Base-by-base conservation (phyloP, 1,140 invertebrate genomes). In the Coboldia fuscipes region DNA sequence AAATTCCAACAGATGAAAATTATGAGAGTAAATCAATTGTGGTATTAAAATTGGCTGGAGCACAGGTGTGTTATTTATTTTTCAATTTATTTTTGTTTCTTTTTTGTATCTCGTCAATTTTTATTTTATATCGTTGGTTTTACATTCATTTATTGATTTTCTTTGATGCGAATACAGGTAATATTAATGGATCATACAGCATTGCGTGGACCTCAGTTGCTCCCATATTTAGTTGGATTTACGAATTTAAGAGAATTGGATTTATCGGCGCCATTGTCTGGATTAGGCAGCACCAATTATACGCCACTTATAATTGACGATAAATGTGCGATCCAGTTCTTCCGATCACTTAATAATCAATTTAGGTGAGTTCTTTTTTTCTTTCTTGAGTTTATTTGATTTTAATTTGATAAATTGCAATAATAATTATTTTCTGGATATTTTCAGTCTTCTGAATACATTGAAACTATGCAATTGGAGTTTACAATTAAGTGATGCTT, bases 211-310 rank as follows among this genome's bases (percentile, higher is more conserved):
- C 60, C 62, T 1, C 53, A 62, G 23, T 36, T 66, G 3, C 39
- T 66, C 6, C 58, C 60, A 2, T 61, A 62, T 43, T 47, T 65
- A 9, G 47, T 54, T 0, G 58, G 59, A 9, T 62, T 65, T 40
- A 57, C 57, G 3, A 53, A 53, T 8, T 46, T 66, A 8, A 57
- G 60, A 38, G 62, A 66, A 39, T 45, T 65, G 1, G 61, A 65
- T 28, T 43, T 66, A 7, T 58, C 58, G 28, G 37, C 37, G 9
- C 37, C 40, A 37, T 37, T 37, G 19, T 41, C 40, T 18, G 35
- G 40, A 10, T 12, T 41, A 3, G 37, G 35, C 7, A 37, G 37
- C 30, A 18, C 37, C 18, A 35, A 30, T 2, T 30, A 37, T 13
- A 16, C 40, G 12, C 37, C 37, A 21, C 28, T 41, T 2, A 41